Evolutionary conservation across 2,888 invertebrate genomes (phyloP).

Genomic region (Galeopsomyia nigrocyanea): DNA sequence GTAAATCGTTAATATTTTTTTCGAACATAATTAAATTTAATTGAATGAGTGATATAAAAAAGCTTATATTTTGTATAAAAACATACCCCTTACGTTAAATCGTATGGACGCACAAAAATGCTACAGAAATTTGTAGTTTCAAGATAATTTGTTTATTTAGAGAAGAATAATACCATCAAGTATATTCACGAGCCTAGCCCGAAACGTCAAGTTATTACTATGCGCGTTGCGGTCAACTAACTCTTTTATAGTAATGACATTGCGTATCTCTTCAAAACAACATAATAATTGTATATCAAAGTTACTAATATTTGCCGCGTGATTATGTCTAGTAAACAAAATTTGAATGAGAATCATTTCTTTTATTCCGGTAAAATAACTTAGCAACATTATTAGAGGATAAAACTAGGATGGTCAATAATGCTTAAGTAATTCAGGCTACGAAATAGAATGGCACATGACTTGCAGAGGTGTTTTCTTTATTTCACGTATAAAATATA

Average conservation of each 20-base stretch:
- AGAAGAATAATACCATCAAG: no score
- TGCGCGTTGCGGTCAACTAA: slow-evolving; percentile 36
- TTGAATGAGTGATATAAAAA: no score
- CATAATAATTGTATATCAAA: slow-evolving; percentile 23
- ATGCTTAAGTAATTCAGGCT: slow-evolving; percentile 46
- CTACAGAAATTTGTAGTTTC: no score
- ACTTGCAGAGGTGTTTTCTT: slow-evolving; percentile 60
- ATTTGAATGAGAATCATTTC: no score
- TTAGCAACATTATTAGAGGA: slow-evolving; percentile 7
- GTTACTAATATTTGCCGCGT: neutral
- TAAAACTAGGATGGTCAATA: slow-evolving; percentile 22
- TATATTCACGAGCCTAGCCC: neutral
- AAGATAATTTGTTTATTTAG: no score
- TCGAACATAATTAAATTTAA: no score
- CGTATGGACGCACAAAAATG: no score
- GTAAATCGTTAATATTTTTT: no score
- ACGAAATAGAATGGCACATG: slow-evolving; percentile 48
- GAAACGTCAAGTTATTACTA: slow-evolving; percentile 15
- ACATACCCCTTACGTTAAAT: no score
- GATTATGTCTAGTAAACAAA: no score
- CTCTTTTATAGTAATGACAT: slow-evolving; percentile 33
- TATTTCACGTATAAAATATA: slow-evolving; percentile 65
- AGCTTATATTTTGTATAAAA: no score
- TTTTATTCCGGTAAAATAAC: no score
- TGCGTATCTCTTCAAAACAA: slow-evolving; percentile 19